Conservation (phyloP, 2,113 vertebrate species). For the Hippocampus mohnikei region DNA sequence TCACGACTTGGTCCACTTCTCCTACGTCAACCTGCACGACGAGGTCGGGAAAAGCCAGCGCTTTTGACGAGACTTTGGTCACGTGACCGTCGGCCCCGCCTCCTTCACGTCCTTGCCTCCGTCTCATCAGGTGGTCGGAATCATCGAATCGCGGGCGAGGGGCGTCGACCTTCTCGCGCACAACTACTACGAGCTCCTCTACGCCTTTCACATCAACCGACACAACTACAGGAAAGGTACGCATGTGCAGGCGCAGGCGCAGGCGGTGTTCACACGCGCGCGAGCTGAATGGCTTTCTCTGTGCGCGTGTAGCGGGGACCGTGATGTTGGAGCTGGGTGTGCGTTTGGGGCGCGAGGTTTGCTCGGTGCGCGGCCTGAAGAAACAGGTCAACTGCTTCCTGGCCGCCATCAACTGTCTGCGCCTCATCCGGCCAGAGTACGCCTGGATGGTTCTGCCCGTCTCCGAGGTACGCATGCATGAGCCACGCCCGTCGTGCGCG, state of each 20-base stretch:
- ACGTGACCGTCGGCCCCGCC: neutral
- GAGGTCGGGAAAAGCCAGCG: slow-evolving; percentile 72
- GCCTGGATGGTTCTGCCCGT: slow-evolving; percentile 92
- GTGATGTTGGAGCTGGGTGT: slow-evolving; percentile 97
- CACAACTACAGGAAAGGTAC: slow-evolving; percentile 96
- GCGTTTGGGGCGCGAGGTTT: slow-evolving; percentile 89
- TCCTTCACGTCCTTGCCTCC: neutral
- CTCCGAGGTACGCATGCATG: slow-evolving; percentile 61
- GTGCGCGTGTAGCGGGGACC: slow-evolving; percentile 72
- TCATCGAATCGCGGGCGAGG: slow-evolving; percentile 89
- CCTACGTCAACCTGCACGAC: slow-evolving; percentile 88
- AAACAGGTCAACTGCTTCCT: slow-evolving; percentile 93
- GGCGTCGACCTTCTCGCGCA: slow-evolving; percentile 90
- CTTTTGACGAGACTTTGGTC: no score
- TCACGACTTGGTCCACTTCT: slow-evolving; percentile 88
- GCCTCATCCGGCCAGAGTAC: slow-evolving; percentile 87
- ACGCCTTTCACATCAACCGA: slow-evolving; percentile 91
- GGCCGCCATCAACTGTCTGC: slow-evolving; percentile 87
- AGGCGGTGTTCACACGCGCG: neutral
- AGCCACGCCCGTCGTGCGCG: neutral
- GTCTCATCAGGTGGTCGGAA: slow-evolving; percentile 81
- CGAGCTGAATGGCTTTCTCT: neutral
- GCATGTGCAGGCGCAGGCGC: no score
- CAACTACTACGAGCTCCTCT: slow-evolving; percentile 95
- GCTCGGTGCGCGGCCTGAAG: slow-evolving; percentile 82